Conservation (phyloP, 2,113 vertebrate species). For the Platysternon megacephalum region DNA sequence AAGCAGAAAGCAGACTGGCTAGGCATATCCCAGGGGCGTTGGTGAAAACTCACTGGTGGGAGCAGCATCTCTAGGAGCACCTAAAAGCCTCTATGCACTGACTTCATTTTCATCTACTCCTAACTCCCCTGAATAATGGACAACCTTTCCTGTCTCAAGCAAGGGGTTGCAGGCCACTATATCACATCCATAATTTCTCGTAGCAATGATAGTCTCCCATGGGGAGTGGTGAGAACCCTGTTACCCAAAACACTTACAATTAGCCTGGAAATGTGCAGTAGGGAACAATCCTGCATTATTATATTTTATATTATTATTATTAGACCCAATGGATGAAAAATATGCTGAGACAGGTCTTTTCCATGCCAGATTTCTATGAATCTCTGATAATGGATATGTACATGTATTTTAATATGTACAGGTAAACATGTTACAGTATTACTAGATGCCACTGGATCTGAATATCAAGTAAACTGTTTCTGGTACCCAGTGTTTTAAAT, state of each 20-base stretch:
- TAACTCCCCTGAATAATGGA: background rate
- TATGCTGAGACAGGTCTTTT: rapidly evolving
- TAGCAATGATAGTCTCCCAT: background rate
- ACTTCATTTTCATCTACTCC: background rate
- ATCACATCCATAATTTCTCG: background rate
- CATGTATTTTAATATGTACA: background rate
- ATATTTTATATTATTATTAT: too few relatives aligned
- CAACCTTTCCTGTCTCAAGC: background rate
- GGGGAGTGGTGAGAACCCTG: background rate
- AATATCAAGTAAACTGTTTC: background rate
- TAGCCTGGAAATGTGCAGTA: background rate
- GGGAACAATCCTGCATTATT: background rate
- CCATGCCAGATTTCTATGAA: background rate
- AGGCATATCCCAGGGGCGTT: background rate
- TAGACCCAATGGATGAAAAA: background rate
- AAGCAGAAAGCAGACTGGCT: too few relatives aligned
- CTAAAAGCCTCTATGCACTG: background rate
- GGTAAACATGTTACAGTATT: background rate
- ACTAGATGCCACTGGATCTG: background rate
- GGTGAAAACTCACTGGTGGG: background rate
- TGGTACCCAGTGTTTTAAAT: background rate
- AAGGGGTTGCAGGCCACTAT: background rate
- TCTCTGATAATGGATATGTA: background rate
- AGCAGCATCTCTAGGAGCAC: background rate
- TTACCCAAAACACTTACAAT: background rate